Evolutionary conservation across 2,888 invertebrate genomes (phyloP).

Genomic region (Phorcus lineatus): DNA sequence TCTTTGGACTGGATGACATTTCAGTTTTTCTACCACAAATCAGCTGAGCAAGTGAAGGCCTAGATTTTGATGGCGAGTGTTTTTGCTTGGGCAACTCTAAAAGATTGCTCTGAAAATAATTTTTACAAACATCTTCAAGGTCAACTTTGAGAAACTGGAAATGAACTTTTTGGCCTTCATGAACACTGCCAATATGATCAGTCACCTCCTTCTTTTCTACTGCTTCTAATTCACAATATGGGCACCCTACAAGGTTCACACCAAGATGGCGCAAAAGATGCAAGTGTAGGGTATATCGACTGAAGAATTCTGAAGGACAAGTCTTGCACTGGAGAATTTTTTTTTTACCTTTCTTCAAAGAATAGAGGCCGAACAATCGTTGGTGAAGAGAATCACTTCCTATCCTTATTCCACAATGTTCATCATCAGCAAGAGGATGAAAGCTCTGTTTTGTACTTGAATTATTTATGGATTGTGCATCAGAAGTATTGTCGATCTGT

Average conservation of each 20-base stretch:
- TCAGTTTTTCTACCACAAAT: no score
- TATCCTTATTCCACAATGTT: not conserved
- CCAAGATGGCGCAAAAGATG: conserved; percentile 10
- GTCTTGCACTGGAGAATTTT: not conserved
- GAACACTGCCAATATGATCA: not conserved
- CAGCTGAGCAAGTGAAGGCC: no score
- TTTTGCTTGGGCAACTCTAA: not conserved
- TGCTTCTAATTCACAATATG: not conserved
- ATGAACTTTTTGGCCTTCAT: not conserved
- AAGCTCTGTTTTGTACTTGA: no score
- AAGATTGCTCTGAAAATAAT: not conserved
- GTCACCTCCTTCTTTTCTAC: not conserved
- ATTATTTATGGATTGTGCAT: no score
- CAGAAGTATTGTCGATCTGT: no score
- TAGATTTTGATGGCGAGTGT: not conserved
- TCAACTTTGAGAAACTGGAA: conserved; percentile 3
- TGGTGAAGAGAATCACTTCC: conserved; percentile 1
- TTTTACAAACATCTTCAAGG: not conserved
- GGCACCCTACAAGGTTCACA: conserved; percentile 12
- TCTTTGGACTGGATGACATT: not conserved
- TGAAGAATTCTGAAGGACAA: not conserved
- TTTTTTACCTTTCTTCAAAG: not conserved
- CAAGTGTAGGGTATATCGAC: not conserved
- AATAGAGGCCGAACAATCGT: not conserved
- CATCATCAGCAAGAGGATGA: no score